Evolutionary conservation across 2,113 vertebrate genomes (phyloP).

Genomic region (Menidia beryllina): DNA sequence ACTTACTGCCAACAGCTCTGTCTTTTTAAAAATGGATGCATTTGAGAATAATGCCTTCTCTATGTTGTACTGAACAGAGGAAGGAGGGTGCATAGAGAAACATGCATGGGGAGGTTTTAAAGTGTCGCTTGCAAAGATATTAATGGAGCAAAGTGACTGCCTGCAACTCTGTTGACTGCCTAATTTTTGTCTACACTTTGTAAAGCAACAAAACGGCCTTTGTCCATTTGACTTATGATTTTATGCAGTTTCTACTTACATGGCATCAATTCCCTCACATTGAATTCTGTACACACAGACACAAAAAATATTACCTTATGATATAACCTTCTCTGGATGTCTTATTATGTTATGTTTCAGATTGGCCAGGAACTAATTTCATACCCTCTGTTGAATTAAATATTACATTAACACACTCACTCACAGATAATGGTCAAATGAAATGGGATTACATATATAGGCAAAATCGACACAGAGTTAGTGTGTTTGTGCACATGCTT

Average conservation of each 20-base stretch:
- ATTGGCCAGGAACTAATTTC: slow-evolving; percentile 35
- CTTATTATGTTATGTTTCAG: slow-evolving; percentile 30
- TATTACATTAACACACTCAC: slow-evolving; percentile 19
- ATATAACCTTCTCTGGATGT: slow-evolving; percentile 24
- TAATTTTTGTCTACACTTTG: slow-evolving; percentile 30
- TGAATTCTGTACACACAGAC: neutral
- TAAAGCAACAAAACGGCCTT: slow-evolving; percentile 14
- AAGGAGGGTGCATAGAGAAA: slow-evolving; percentile 12
- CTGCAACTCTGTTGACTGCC: slow-evolving; percentile 22
- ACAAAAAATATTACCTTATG: slow-evolving; percentile 16
- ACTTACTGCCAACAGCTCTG: slow-evolving; percentile 14
- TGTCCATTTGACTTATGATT: neutral
- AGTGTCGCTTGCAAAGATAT: slow-evolving; percentile 40
- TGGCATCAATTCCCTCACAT: neutral
- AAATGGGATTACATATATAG: slow-evolving; percentile 46
- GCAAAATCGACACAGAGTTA: slow-evolving; percentile 41
- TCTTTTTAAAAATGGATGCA: slow-evolving; percentile 23
- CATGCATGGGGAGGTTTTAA: slow-evolving; percentile 16
- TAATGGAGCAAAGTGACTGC: slow-evolving; percentile 31
- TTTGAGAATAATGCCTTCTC: slow-evolving; percentile 16
- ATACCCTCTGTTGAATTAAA: slow-evolving; percentile 51
- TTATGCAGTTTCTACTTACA: slow-evolving; percentile 15
- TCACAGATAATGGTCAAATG: neutral
- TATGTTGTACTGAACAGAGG: slow-evolving; percentile 27
- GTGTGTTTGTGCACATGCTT: slow-evolving; percentile 14